phyloP scores from a whole-genome alignment of 2,888 invertebrate species.

The Philaethria dido region DNA sequence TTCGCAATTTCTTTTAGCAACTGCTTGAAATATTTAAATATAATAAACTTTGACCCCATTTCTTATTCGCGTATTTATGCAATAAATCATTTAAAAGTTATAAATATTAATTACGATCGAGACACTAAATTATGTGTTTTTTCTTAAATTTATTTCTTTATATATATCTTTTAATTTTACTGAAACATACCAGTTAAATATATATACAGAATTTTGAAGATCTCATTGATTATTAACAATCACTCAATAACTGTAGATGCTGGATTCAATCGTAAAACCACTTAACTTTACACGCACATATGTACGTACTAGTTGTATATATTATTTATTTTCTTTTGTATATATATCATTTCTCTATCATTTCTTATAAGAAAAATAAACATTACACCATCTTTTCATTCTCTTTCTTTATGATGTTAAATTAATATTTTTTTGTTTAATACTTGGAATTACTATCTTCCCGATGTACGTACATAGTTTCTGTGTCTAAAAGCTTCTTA shows the following conservation, averaged over 20 bases:
- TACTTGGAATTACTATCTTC: too few species aligned
- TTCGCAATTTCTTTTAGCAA: constrained; percentile 44
- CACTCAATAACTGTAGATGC: background rate
- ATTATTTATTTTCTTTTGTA: too few species aligned
- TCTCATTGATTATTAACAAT: background rate
- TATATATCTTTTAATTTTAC: background rate
- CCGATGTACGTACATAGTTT: background rate
- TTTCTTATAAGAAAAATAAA: too few species aligned
- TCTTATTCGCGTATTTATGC: constrained; percentile 28
- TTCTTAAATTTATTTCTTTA: background rate
- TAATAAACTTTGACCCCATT: constrained; percentile 30
- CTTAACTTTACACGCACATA: too few species aligned
- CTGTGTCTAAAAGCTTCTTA: background rate
- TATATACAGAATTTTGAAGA: background rate
- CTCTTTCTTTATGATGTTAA: too few species aligned
- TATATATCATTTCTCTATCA: too few species aligned
- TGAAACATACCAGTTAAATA: background rate
- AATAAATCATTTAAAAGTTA: constrained; percentile 23
- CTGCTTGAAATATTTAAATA: constrained; percentile 36
- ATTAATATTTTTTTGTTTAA: too few species aligned
- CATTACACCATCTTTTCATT: too few species aligned
- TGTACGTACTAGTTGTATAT: too few species aligned
- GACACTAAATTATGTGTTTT: background rate
- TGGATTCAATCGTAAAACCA: too few species aligned
- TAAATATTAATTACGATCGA: constrained; percentile 1